Base-by-base conservation (phyloP, 2,888 invertebrate genomes). In the Pristionchus exspectatus region DNA sequence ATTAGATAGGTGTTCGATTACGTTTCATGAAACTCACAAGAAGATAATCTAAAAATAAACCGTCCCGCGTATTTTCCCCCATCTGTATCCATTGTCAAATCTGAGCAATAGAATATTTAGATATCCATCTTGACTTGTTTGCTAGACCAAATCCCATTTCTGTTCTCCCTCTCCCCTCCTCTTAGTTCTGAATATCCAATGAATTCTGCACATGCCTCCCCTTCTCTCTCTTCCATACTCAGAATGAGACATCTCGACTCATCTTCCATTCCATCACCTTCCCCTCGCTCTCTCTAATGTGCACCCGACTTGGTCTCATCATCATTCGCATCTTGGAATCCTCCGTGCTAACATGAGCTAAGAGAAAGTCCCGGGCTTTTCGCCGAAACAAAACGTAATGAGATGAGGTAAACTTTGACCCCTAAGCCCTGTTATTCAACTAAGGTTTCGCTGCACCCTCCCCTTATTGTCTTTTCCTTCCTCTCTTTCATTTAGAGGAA, bases 101-200 rank as follows among this genome's bases (percentile, higher is more conserved):
- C 9, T 50, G 9, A 12, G 44, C 44, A 50, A 12, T 50, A 7
- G 44, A 50, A 50, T 50, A 50, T 50, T 50, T 10, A 50, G 12
- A 50, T 50, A 50, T 50, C 9, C 44, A 50, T 50, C 44, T 50
- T 3, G 44, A 50, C 69, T 27, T n/a, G 69, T 69, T 69, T 14
- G 14, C 69, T 24, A 30, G n/a, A 12, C 69, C 69, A n/a, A 38
- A 74, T 38, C 38, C 21, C 63, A 74, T 38, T 74, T 38, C 74
- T 24, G 38, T 16, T 50, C 72, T 81, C 44, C 33, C 81, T 81
- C 81, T n/a, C 81, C 50, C 74, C 30, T 54, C 81, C 81, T 50
- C 81, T 27, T 21, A 77, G 77, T 50, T 81, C 81, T 50, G 81
- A 81, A 81, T 81, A 27, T 50, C n/a, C 33, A 81, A 81, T 81